These are phyloP conservation scores for Cataglyphis albicans DNA, from an alignment of 2,888 invertebrate species.

Conservation along the genomic window DNA sequence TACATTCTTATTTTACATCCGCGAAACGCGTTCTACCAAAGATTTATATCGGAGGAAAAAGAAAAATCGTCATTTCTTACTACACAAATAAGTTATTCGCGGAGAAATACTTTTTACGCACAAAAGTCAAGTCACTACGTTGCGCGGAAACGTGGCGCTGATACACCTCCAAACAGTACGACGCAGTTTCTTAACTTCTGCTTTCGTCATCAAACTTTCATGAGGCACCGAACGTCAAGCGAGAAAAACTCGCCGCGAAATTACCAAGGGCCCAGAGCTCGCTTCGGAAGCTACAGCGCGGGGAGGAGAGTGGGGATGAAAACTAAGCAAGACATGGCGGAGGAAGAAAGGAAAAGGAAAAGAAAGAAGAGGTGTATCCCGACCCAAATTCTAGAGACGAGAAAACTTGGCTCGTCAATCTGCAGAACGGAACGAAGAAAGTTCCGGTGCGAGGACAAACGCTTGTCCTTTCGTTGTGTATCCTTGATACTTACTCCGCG, in stretches of 20 bases:
- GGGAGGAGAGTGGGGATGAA: constrained; percentile 54
- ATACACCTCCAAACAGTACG: constrained; percentile 68
- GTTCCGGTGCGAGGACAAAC: constrained; percentile 82
- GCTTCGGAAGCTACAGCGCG: constrained; percentile 64
- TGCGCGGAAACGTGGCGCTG: constrained; percentile 68
- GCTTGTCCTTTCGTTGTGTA: constrained; percentile 79
- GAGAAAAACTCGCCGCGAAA: constrained; percentile 76
- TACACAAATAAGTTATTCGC: constrained; percentile 67
- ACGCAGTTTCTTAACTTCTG: constrained; percentile 73
- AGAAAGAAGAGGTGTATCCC: constrained; percentile 75
- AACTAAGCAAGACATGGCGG: constrained; percentile 60
- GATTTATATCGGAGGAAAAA: constrained; percentile 39
- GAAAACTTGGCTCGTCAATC: constrained; percentile 86
- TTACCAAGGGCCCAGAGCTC: constrained; percentile 65
- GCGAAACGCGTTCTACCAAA: constrained; percentile 14
- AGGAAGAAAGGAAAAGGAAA: constrained; percentile 55
- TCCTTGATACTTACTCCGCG: constrained; percentile 77
- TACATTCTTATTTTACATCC: constrained; percentile 34
- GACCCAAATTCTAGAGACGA: constrained; percentile 84
- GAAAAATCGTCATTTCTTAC: constrained; percentile 64
- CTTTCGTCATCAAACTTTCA: constrained; percentile 82
- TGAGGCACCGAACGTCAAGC: constrained; percentile 76
- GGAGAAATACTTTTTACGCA: constrained; percentile 54
- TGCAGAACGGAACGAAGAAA: constrained; percentile 85
- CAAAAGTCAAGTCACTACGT: constrained; percentile 63